Conservation (phyloP, 2,888 invertebrate species). For the Augiades crinisus region DNA sequence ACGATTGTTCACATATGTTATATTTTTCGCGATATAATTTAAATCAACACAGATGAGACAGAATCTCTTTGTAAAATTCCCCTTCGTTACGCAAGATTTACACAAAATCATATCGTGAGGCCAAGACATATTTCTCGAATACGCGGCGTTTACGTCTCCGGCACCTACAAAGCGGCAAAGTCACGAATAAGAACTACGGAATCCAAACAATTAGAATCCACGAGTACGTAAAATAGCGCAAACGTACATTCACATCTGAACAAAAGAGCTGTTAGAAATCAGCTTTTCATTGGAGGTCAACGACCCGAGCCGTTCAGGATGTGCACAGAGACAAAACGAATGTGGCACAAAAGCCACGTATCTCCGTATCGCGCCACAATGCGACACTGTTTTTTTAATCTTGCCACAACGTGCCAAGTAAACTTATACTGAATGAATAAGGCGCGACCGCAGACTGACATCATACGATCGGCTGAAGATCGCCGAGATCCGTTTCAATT, state of each 20-base stretch:
- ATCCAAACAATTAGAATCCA: slow-evolving; percentile 19
- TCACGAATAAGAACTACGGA: slow-evolving; percentile 9
- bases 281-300: slow-evolving; percentile 66
- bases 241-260: slow-evolving; percentile 25
- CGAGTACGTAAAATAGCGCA: slow-evolving; percentile 23
- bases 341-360: slow-evolving; percentile 53
- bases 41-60: too few relatives aligned
- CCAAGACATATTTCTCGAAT: not conserved
- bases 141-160: not conserved
- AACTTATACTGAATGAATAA: slow-evolving; percentile 32
- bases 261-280: slow-evolving; percentile 27
- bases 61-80: not conserved
- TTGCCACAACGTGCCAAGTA: slow-evolving; percentile 33
- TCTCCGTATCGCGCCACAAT: slow-evolving; percentile 43
- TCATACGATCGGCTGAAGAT: slow-evolving; percentile 12
- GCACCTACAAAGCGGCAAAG: not conserved
- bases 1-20: too few relatives aligned
- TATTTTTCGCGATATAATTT: too few relatives aligned
- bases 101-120: not conserved
- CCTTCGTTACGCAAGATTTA: too few relatives aligned
- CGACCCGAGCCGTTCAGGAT: slow-evolving; percentile 66
- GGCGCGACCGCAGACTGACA: slow-evolving; percentile 27
- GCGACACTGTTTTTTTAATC: slow-evolving; percentile 40
- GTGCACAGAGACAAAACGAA: slow-evolving; percentile 71
- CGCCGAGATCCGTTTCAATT: slow-evolving; percentile 22